These are phyloP conservation scores for Coregonus ussuriensis DNA, from an alignment of 2,797 vertebrate genomes.

Conservation along the genomic window DNA sequence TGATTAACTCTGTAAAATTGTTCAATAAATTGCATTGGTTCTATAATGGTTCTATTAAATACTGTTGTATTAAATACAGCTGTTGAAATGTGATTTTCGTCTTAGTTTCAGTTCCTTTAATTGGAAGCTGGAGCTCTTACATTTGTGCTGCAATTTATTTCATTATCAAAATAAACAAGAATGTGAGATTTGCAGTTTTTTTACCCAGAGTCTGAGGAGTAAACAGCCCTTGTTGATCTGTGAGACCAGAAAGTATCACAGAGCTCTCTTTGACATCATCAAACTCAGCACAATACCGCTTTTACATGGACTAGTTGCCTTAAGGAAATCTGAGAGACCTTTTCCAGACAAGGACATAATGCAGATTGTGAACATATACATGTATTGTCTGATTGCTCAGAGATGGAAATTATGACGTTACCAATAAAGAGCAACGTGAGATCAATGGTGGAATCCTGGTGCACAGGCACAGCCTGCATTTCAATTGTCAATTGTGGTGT, in stretches of 20 bases:
- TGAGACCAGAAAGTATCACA: slow-evolving; percentile 64
- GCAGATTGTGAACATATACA: background rate
- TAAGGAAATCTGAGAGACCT: slow-evolving; percentile 36
- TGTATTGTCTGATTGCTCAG: background rate
- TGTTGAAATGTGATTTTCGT: slow-evolving; percentile 39
- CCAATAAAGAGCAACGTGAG: background rate
- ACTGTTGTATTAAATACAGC: slow-evolving; percentile 29
- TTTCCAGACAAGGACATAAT: background rate
- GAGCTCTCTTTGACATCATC: slow-evolving; percentile 71
- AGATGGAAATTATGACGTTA: background rate
- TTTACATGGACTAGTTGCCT: slow-evolving; percentile 55
- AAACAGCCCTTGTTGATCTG: slow-evolving; percentile 64
- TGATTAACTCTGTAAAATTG: background rate
- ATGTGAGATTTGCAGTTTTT: slow-evolving; percentile 63
- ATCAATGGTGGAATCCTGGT: background rate
- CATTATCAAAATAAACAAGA: slow-evolving; percentile 72
- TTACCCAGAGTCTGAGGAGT: slow-evolving; percentile 56
- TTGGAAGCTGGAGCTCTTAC: slow-evolving; percentile 48
- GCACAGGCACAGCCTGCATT: background rate
- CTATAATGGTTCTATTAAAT: background rate
- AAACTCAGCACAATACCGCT: slow-evolving; percentile 57
- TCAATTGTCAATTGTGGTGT: background rate
- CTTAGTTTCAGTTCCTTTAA: slow-evolving; percentile 53
- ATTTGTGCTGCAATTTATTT: slow-evolving; percentile 70
- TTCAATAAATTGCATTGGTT: background rate